Evolutionary conservation across 2,113 vertebrate species (phyloP).

Genomic region (Mixornis gularis): DNA sequence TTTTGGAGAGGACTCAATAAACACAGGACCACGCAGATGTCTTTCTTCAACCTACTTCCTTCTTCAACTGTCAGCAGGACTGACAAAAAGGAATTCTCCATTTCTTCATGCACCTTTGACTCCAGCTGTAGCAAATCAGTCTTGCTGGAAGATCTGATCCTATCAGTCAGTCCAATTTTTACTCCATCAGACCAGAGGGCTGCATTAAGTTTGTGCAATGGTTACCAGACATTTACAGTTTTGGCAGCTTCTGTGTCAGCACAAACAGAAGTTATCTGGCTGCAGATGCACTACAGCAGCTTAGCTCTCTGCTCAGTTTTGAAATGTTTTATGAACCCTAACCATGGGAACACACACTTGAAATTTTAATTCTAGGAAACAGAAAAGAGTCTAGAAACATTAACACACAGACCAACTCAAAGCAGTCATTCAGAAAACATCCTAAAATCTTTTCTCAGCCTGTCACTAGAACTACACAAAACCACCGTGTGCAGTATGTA

Average conservation of each 20-base stretch:
- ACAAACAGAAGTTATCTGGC: background rate
- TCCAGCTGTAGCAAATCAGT: background rate
- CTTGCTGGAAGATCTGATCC: background rate
- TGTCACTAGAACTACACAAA: background rate
- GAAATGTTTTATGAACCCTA: background rate
- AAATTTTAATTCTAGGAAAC: background rate
- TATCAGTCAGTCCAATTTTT: background rate
- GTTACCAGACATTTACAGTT: accelerated
- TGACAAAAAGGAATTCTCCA: background rate
- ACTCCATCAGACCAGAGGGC: background rate
- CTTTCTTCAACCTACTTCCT: background rate
- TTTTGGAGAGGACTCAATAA: background rate
- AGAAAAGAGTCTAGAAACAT: background rate
- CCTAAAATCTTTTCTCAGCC: background rate
- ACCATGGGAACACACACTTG: accelerated
- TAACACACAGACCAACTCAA: background rate
- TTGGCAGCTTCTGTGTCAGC: background rate
- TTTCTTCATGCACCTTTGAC: background rate
- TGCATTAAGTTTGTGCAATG: accelerated
- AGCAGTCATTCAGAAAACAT: background rate
- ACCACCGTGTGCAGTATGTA: background rate
- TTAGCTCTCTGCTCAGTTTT: background rate
- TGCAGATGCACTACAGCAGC: background rate
- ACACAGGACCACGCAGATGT: accelerated
- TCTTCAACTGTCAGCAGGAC: background rate